Conservation (phyloP, 2,113 vertebrate genomes). For the Crotophaga sulcirostris region DNA sequence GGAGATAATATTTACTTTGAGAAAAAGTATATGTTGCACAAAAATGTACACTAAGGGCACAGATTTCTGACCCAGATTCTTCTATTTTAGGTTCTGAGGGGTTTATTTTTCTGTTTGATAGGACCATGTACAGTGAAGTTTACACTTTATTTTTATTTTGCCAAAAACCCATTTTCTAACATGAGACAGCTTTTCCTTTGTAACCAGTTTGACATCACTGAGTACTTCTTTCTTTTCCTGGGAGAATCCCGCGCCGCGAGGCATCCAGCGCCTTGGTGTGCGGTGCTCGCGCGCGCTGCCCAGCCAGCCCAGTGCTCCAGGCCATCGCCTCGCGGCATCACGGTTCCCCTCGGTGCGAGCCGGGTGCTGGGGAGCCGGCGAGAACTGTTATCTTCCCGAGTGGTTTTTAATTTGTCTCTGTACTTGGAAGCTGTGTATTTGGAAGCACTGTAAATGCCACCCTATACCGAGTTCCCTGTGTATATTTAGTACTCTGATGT, state of each 20-base stretch:
- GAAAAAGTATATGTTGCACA: not conserved
- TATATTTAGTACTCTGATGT: slow-evolving; percentile 93
- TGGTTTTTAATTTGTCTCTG: slow-evolving; percentile 88
- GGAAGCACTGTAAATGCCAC: slow-evolving; percentile 89
- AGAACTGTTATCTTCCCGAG: slow-evolving; percentile 77
- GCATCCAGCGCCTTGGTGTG: not conserved
- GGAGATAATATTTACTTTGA: slow-evolving; percentile 34
- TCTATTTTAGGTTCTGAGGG: slow-evolving; percentile 31
- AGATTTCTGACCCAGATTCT: slow-evolving; percentile 37
- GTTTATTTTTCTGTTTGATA: not conserved
- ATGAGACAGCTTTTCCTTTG: slow-evolving; percentile 58
- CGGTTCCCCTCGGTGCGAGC: not conserved
- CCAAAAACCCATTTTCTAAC: slow-evolving; percentile 61
- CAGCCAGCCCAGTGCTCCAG: not conserved
- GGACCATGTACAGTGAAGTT: slow-evolving; percentile 49
- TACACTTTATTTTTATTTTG: slow-evolving; percentile 66
- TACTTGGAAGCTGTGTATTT: slow-evolving; percentile 88
- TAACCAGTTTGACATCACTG: slow-evolving; percentile 45
- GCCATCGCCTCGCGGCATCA: not conserved
- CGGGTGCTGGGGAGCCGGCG: not conserved
- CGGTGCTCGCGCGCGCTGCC: too few relatives aligned
- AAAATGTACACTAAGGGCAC: slow-evolving; percentile 50
- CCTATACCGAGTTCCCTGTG: slow-evolving; percentile 83
- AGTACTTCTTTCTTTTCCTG: slow-evolving; percentile 43
- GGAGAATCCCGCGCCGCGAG: not conserved